A percentile compares a stretch with the other conserved stretches of the same genome.
Evolutionary conservation across 2,113 vertebrate species (phyloP).

Genomic region (Halichoerus grypus): DNA sequence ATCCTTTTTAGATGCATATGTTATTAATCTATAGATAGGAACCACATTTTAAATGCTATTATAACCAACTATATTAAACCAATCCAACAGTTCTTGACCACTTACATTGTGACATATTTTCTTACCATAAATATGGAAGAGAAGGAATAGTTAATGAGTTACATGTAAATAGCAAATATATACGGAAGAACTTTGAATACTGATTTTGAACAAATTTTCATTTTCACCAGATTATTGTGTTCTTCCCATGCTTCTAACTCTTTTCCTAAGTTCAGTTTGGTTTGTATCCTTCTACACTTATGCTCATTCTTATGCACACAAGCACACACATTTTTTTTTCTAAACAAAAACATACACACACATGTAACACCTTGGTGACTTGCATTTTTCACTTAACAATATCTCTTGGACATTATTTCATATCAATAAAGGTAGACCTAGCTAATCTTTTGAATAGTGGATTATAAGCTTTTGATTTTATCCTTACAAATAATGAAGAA

Average conservation of each 20-base stretch:
- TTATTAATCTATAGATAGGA: conserved; percentile 37
- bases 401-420: conserved; percentile 38
- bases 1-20: conserved; percentile 35
- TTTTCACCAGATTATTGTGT: conserved; percentile 60
- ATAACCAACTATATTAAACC: conserved; percentile 7
- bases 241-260: background rate
- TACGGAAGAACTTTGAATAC: conserved; percentile 37
- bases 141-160: conserved; percentile 57
- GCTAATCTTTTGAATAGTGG: background rate
- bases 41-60: conserved; percentile 65
- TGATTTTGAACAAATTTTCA: conserved; percentile 60
- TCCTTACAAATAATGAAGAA: background rate
- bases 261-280: background rate
- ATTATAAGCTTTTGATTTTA: conserved; percentile 48
- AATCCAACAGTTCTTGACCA: conserved; percentile 27
- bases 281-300: background rate
- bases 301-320: background rate
- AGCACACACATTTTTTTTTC: background rate
- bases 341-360: background rate
- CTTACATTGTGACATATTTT: conserved; percentile 33
- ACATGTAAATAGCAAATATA: conserved; percentile 46
- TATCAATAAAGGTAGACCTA: background rate
- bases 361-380: background rate
- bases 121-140: conserved; percentile 59
- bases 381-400: background rate